Base-by-base conservation (phyloP, 2,888 invertebrate genomes). In the Heliconius sara region DNA sequence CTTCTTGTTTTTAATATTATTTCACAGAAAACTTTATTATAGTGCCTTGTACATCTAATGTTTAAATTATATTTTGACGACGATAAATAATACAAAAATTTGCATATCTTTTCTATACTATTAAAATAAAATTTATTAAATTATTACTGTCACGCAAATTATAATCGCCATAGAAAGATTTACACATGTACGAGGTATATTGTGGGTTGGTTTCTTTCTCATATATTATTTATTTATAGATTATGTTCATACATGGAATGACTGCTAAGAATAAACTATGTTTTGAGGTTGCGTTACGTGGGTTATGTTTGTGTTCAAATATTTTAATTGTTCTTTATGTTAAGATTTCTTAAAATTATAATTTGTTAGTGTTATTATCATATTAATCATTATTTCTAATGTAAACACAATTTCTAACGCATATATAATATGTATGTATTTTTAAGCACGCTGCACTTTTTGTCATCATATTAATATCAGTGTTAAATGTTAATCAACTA, bases 1-100 rank as follows among this genome's bases (percentile, higher is more conserved):
- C 82, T 83, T 83, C 84, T 85, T 85, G 85, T 85, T 84, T 85
- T 84, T 84, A 84, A 83, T 82, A 79, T 82, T 81, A 83, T 84
- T 82, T 81, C 74, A 81, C 75, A 80, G 81, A 82, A 79, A 82
- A 75, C 73, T 83, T 84, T 82, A 75, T 65, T 39, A 80, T 80
- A 79, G 65, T 78, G 76, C 70, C 75, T 82, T 84, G 84, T 84
- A 82, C 81, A 70, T 82, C 77, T 79, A 67, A 78, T 81, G n/a
- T 71, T 73, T 81, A 77, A 80, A 76, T 79, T 81, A 79, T 67
- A 80, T 82, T 60, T 83, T 78, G 82, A 83, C 80, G 79, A 83
- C 68, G 74, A 76, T 80, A 47, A 52, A 77, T 52, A 63, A 70
- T 30, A 52, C 70, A 70, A 52, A 34, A 65, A 71, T 77, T 68